Conservation (phyloP, 2,797 vertebrate species). For the Myripristis jacobus region DNA sequence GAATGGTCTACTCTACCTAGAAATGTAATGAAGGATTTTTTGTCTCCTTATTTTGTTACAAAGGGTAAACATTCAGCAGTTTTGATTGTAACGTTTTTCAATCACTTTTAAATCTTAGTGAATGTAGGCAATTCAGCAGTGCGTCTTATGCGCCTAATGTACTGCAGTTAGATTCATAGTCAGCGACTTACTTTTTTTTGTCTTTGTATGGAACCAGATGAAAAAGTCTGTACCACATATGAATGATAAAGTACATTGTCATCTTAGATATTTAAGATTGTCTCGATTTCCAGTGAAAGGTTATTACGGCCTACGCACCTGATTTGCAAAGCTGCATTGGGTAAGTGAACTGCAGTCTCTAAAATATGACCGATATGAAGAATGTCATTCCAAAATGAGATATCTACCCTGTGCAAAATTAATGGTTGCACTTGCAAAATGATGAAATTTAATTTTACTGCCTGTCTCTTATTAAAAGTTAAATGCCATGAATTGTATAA, state of each 20-base stretch:
- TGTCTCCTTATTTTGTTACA: constrained; percentile 27
- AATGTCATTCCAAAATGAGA: constrained; percentile 14
- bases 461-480: constrained; percentile 40
- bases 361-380: constrained; percentile 20
- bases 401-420: constrained; percentile 15
- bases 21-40: constrained; percentile 32
- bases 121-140: constrained; percentile 67
- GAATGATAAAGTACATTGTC: constrained; percentile 18
- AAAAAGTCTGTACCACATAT: constrained; percentile 23
- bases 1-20: constrained; percentile 20
- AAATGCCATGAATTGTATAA: constrained; percentile 22
- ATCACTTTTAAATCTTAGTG: constrained; percentile 51
- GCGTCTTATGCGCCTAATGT: constrained; percentile 23
- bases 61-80: constrained; percentile 46
- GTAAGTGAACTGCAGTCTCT: constrained; percentile 29
- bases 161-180: constrained; percentile 22
- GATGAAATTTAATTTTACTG: constrained; percentile 39
- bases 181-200: constrained; percentile 14
- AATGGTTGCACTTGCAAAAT: constrained; percentile 50
- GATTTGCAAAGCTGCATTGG: constrained; percentile 17
- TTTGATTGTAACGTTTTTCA: constrained; percentile 65
- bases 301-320: background rate
- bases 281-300: constrained; percentile 1
- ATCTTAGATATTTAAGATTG: background rate
- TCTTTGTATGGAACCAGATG: constrained; percentile 15